Evolutionary conservation across 2,888 invertebrate species (phyloP), one percentile per base, ranked within the genome.

Genomic region (Suillia variegata): DNA sequence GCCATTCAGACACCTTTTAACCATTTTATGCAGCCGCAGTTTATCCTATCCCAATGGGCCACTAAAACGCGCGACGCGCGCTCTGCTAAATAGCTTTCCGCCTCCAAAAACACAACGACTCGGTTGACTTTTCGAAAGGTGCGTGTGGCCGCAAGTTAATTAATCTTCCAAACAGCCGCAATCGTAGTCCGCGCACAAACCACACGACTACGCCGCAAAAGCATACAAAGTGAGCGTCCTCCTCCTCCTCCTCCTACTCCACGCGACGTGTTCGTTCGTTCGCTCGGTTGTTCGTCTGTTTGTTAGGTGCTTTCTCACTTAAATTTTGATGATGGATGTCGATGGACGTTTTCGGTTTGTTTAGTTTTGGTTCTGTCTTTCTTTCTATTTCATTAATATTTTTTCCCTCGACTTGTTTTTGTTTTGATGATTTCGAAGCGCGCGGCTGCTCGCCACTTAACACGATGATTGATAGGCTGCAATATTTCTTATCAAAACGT

Each of bases 381-480:
- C n/a, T n/a, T n/a, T n/a, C n/a, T n/a, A n/a, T n/a, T n/a, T n/a
- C n/a, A n/a, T n/a, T n/a, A n/a, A n/a, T n/a, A n/a, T n/a, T n/a
- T n/a, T n/a, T n/a, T n/a, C n/a, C n/a, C n/a, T n/a, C n/a, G n/a
- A n/a, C 12, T 38, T 38, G n/a, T 38, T 38, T 38, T 38, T n/a
- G n/a, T 38, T 38, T 38, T 38, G 38, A n/a, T 45, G 20, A 45
- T 45, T 17, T 45, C 17, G 45, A 10, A 26, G 26, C 38, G 20
- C 45, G 45, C 45, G n/a, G n/a, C n/a, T n/a, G 60, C 21, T 49
- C 34, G 55, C 71, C 71, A 72, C 72, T 72, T 72, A 72, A 69
- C 72, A 65, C 64, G 60, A 62, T 75, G 72, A 72, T 72, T 75
- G 72, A 72, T 72, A 65, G n/a, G 66, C 74, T 71, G 72, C 72